Conservation (phyloP, 2,797 vertebrate genomes). For the Cyprinella venusta region DNA sequence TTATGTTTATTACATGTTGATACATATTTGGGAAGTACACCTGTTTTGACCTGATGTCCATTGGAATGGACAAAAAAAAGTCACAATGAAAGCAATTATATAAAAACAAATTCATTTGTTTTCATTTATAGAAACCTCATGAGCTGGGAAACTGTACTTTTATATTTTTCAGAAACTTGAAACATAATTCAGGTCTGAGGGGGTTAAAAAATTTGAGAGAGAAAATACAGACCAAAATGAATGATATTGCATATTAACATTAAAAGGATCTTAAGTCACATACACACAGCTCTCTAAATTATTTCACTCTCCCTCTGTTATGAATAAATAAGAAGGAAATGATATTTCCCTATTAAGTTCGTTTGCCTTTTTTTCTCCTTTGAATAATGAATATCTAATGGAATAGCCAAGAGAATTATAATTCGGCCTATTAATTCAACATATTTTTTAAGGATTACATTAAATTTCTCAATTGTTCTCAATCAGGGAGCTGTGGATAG, state of each 20-base stretch:
- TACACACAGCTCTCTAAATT: conserved; percentile 38
- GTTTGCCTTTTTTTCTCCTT: conserved; percentile 60
- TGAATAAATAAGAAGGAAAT: conserved; percentile 63
- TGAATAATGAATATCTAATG: conserved; percentile 65
- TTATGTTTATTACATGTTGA: too few relatives aligned
- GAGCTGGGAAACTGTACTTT: too few relatives aligned
- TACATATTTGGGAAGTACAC: too few relatives aligned
- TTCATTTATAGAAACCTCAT: too few relatives aligned
- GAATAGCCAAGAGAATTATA: conserved; percentile 61
- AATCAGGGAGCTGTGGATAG: conserved; percentile 55
- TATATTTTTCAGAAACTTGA: too few relatives aligned
- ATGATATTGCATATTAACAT: conserved; percentile 51
- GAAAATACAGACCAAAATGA: conserved; percentile 19
- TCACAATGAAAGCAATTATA: too few relatives aligned
- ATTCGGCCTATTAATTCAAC: conserved; percentile 62
- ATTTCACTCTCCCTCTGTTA: conserved; percentile 50
- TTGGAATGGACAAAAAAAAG: too few relatives aligned
- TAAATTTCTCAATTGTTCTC: conserved; percentile 64
- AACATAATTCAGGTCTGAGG: too few relatives aligned
- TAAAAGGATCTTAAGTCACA: conserved; percentile 49
- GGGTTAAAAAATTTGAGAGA: conserved; percentile 12
- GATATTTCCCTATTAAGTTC: conserved; percentile 61
- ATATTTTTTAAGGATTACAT: conserved; percentile 61
- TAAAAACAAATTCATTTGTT: too few relatives aligned
- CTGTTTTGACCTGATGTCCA: too few relatives aligned